phyloP scores from a whole-genome alignment of 2,113 vertebrate species.

The Tachysurus fulvidraco region DNA sequence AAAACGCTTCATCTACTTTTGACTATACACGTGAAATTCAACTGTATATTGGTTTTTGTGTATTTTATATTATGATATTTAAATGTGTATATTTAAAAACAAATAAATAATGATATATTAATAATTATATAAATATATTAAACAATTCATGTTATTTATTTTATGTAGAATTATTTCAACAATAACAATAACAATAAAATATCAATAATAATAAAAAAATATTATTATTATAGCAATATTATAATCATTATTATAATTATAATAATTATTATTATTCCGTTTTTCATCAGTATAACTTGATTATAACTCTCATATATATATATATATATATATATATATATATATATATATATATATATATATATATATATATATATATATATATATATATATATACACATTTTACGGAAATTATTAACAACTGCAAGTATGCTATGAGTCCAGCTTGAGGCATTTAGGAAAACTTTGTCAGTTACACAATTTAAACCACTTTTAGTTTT shows the following conservation, averaged over 20 bases:
- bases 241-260: background rate
- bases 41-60: background rate
- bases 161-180: no score
- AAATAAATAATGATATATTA: no score
- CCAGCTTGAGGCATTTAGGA: background rate
- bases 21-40: background rate
- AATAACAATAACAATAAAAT: background rate
- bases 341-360: background rate
- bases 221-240: no score
- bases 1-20: background rate
- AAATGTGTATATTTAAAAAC: no score
- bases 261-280: background rate
- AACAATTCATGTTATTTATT: no score
- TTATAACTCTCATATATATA: background rate
- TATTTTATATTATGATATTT: background rate
- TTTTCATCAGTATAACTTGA: background rate
- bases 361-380: background rate
- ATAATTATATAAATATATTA: no score
- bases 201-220: background rate
- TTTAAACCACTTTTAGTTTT: background rate
- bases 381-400: background rate
- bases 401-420: background rate
- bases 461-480: background rate
- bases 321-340: background rate
- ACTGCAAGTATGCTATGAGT: background rate